phyloP scores from a whole-genome alignment of 2,888 invertebrate genomes.

The Noctua pronuba region DNA sequence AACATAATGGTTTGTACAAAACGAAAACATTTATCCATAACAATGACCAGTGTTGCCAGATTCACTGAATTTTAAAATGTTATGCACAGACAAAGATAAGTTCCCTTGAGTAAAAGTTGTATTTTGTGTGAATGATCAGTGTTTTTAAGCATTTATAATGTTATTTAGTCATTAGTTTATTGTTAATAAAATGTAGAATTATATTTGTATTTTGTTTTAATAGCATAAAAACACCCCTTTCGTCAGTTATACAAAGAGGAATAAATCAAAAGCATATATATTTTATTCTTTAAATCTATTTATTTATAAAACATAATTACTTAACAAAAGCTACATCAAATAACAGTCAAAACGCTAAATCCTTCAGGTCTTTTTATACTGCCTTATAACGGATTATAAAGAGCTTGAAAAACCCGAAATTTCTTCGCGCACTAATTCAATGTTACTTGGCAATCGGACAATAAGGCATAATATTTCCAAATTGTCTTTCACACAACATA shows the following conservation, averaged over 20 bases:
- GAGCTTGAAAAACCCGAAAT: background rate
- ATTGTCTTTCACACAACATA: background rate
- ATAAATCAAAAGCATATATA: background rate
- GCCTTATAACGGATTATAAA: too few relatives aligned
- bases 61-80: background rate
- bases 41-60: background rate
- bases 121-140: slow-evolving; percentile 32
- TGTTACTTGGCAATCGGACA: background rate
- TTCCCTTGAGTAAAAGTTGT: background rate
- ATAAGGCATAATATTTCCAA: background rate
- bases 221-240: background rate
- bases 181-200: slow-evolving; percentile 59
- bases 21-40: background rate
- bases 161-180: slow-evolving; percentile 60
- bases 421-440: background rate
- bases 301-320: background rate
- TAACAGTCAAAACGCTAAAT: background rate
- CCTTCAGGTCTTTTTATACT: background rate
- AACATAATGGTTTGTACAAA: background rate
- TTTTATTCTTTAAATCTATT: background rate
- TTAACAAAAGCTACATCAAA: slow-evolving; percentile 10
- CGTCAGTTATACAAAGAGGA: background rate
- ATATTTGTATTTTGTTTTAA: background rate
- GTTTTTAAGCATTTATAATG: slow-evolving; percentile 70
- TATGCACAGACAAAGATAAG: background rate